These are phyloP conservation scores for Leucoraja erinaceus DNA, from an alignment of 2,113 vertebrate genomes.

Conservation along the genomic window DNA sequence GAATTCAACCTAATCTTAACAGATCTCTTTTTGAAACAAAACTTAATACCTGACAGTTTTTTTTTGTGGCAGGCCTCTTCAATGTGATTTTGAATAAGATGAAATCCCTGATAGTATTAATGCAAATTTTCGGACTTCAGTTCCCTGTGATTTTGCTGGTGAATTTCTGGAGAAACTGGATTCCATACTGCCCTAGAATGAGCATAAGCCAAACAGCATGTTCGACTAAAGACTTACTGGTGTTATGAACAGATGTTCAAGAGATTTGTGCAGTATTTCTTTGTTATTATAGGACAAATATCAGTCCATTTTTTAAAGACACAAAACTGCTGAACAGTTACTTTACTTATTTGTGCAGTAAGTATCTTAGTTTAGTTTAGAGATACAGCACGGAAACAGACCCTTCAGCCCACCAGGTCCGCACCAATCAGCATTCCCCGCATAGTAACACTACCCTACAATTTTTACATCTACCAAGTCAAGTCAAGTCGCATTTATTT, in stretches of 20 bases:
- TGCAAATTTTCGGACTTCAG: background rate
- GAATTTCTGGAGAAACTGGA: background rate
- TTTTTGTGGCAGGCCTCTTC: background rate
- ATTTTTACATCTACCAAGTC: no score
- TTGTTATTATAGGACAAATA: background rate
- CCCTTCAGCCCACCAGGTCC: no score
- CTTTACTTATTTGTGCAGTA: background rate
- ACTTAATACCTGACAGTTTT: background rate
- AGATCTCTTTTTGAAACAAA: background rate
- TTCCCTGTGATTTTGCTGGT: background rate
- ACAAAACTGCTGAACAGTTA: background rate
- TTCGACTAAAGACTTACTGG: background rate
- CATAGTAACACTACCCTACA: no score
- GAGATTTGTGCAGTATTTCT: background rate
- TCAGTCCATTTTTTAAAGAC: background rate
- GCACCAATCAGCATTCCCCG: no score
- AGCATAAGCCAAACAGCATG: background rate
- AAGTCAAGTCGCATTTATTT: no score
- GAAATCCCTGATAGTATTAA: background rate
- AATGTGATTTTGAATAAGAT: background rate
- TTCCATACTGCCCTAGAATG: background rate
- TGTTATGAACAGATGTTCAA: background rate
- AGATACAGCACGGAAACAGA: no score
- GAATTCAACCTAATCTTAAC: background rate
- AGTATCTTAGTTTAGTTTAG: background rate